Percentiles rank a stretch among this genome's conserved stretches.
Evolutionary conservation across 2,113 vertebrate species (phyloP).

Genomic region (Anoura caudifer): DNA sequence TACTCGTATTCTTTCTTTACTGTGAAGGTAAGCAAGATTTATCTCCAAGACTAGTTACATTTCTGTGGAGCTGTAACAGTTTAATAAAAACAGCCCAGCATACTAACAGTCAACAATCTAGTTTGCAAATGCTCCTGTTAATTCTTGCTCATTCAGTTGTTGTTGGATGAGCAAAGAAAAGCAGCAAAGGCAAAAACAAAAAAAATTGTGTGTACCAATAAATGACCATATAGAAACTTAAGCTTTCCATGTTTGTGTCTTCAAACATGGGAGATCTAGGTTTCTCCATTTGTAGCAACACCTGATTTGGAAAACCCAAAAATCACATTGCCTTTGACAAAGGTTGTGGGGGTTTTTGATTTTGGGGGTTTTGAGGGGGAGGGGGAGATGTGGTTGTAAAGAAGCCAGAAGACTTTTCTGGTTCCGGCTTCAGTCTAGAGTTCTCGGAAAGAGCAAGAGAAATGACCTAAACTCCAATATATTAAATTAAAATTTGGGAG

Average conservation of each 20-base stretch:
- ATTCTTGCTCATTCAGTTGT: neutral
- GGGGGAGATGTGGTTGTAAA: neutral
- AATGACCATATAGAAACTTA: neutral
- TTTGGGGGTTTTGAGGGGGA: neutral
- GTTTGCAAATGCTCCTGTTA: neutral
- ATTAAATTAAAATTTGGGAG: neutral
- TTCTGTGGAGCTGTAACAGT: neutral
- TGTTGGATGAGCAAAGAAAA: neutral
- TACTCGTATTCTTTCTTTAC: neutral
- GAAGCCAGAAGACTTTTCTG: neutral
- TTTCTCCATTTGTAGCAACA: neutral
- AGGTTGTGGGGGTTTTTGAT: neutral
- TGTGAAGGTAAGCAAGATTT: neutral
- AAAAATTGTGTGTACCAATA: neutral
- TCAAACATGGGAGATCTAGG: neutral
- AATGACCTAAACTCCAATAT: neutral
- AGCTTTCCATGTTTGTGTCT: neutral
- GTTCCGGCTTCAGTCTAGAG: neutral
- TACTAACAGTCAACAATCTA: neutral
- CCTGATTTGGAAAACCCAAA: neutral
- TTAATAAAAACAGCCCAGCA: conserved; percentile 4
- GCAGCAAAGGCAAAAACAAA: neutral
- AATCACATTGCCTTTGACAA: neutral
- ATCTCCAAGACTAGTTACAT: neutral
- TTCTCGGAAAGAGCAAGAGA: neutral